Percentiles rank a stretch among this genome's conserved stretches.
These are phyloP conservation scores for Archocentrus centrarchus DNA, from an alignment of 2,113 vertebrate genomes.

Conservation along the genomic window DNA sequence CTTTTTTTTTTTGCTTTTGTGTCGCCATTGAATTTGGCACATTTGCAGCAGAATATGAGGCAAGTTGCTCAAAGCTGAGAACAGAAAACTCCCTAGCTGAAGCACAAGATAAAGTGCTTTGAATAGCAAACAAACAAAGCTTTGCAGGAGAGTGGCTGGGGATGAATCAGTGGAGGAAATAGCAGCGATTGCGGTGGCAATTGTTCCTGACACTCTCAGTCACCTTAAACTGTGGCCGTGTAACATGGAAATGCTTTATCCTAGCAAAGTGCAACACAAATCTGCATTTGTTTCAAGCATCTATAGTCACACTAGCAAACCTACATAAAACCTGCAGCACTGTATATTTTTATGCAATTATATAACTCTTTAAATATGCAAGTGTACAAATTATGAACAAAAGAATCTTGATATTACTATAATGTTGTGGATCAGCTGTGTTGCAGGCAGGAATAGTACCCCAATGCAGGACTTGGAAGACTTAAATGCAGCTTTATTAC, in stretches of 20 bases:
- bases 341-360: no score
- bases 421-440: neutral
- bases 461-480: no score
- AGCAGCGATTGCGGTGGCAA: conserved; percentile 4
- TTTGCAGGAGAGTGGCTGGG: conserved; percentile 26
- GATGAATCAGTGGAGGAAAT: conserved; percentile 41
- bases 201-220: conserved; percentile 38
- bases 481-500: no score
- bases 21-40: conserved; percentile 46
- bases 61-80: conserved; percentile 37
- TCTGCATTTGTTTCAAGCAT: neutral
- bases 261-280: neutral
- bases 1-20: neutral
- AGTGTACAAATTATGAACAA: no score
- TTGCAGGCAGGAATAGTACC: no score
- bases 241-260: neutral
- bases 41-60: conserved; percentile 27
- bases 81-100: conserved; percentile 48
- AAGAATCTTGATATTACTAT: neutral
- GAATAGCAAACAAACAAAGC: conserved; percentile 60
- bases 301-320: neutral
- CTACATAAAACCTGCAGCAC: neutral
- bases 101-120: conserved; percentile 54
- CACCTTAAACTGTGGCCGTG: conserved; percentile 25
- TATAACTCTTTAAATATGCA: no score